These are phyloP conservation scores for Nothobranchius kuhntae DNA, from an alignment of 2,113 vertebrate species.

Conservation along the genomic window DNA sequence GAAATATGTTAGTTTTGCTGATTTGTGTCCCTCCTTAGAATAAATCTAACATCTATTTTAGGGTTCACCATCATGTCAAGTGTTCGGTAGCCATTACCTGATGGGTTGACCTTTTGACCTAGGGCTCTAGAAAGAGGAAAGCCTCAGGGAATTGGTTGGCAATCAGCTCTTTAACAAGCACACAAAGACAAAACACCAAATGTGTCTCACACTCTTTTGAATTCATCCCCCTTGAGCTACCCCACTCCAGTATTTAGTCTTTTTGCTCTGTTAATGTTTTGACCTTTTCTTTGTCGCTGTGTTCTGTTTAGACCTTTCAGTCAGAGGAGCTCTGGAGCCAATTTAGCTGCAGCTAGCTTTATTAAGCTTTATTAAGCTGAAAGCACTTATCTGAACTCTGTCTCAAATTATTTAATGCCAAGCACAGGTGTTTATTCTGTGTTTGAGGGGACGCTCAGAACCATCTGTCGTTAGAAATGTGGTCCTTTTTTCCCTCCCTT, in stretches of 20 bases:
- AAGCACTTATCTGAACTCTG: not conserved
- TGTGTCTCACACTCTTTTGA: slow-evolving; percentile 25
- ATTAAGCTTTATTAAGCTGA: no score
- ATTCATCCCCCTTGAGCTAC: slow-evolving; percentile 12
- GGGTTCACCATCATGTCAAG: slow-evolving; percentile 61
- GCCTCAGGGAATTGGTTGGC: slow-evolving; percentile 38
- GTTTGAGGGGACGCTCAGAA: not conserved
- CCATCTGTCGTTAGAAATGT: slow-evolving; percentile 9
- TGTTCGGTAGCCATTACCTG: slow-evolving; percentile 74
- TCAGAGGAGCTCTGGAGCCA: not conserved
- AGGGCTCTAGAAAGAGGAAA: slow-evolving; percentile 42
- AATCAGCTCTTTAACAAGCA: slow-evolving; percentile 38
- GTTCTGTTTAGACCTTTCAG: not conserved
- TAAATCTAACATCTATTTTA: not conserved
- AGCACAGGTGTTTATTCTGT: not conserved
- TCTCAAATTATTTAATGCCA: not conserved
- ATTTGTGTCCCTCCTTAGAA: no score
- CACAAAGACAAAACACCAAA: slow-evolving; percentile 20
- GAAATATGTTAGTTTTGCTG: not conserved
- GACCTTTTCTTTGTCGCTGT: slow-evolving; percentile 1
- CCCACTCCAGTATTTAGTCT: not conserved
- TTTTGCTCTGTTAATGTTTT: not conserved
- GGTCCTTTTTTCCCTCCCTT: not conserved
- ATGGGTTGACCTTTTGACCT: slow-evolving; percentile 69
- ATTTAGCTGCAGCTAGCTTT: not conserved